Conservation (phyloP, 2,888 invertebrate genomes). For the Stegana nigrithorax region DNA sequence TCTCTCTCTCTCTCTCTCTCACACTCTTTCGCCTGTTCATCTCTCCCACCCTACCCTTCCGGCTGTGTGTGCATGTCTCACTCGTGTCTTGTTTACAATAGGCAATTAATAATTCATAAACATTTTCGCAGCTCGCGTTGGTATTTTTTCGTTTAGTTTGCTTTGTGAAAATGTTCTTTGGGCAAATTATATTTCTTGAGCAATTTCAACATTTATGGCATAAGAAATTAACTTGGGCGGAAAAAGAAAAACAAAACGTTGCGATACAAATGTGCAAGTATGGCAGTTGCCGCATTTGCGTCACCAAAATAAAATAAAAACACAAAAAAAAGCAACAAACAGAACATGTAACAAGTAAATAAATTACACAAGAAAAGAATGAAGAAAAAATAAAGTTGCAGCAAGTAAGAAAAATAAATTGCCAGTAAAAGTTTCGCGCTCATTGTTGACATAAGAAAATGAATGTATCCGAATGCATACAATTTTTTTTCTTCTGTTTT, state of each 20-base stretch:
- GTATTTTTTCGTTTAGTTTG: not conserved
- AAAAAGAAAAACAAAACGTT: not conserved
- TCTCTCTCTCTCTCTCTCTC: not conserved
- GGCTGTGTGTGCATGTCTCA: too few relatives aligned
- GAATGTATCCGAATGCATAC: not conserved
- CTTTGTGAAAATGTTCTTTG: not conserved
- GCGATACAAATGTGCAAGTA: not conserved
- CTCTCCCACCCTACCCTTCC: too few relatives aligned
- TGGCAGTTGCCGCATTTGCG: not conserved
- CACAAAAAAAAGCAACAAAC: not conserved
- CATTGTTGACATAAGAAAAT: not conserved
- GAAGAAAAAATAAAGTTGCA: too few relatives aligned
- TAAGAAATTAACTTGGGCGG: not conserved
- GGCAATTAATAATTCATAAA: conserved; percentile 59
- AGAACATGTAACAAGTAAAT: not conserved
- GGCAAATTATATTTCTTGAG: too few relatives aligned
- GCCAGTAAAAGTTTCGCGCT: not conserved
- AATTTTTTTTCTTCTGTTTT: too few relatives aligned
- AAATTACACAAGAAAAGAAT: not conserved
- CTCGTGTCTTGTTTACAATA: conserved; percentile 34
- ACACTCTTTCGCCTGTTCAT: conserved; percentile 26
- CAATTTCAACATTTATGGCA: not conserved
- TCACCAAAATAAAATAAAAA: not conserved
- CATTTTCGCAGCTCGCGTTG: conserved; percentile 34
- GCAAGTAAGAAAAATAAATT: too few relatives aligned